Conservation (phyloP, 2,113 vertebrate species). For the Tragelaphus imberbis region DNA sequence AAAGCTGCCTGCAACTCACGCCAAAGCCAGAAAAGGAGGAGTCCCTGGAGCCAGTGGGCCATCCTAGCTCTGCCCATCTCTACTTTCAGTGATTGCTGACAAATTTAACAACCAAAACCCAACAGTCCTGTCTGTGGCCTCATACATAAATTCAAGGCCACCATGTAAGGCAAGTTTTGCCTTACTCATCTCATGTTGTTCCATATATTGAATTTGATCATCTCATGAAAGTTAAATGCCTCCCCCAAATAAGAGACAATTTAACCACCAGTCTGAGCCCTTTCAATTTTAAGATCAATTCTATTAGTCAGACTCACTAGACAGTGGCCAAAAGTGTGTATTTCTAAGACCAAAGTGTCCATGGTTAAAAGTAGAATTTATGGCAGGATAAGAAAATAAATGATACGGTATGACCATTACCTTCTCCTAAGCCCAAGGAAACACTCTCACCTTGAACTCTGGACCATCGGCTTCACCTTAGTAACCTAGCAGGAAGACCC, state of each 20-base stretch:
- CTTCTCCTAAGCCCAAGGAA: background rate
- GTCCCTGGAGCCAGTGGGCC: background rate
- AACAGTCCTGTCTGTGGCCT: background rate
- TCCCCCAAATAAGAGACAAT: background rate
- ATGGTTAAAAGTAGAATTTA: background rate
- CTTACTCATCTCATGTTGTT: background rate
- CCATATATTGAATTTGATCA: background rate
- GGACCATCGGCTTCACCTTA: background rate
- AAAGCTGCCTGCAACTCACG: background rate
- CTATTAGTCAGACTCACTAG: background rate
- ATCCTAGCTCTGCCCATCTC: background rate
- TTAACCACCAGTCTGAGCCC: background rate
- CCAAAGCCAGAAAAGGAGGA: background rate
- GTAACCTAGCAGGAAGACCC: background rate
- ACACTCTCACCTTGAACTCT: background rate
- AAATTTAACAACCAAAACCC: background rate
- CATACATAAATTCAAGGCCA: slow-evolving; percentile 20
- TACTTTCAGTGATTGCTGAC: background rate
- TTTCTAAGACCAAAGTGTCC: background rate
- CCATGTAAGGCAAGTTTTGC: background rate
- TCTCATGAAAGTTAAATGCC: background rate
- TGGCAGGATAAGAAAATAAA: background rate
- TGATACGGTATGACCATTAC: background rate
- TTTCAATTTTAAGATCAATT: slow-evolving; percentile 25
- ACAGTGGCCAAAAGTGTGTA: background rate